Percentiles rank a stretch among this genome's conserved stretches.
These are phyloP conservation scores for Corythaixoides concolor DNA, from an alignment of 2,113 vertebrate species.

Conservation along the genomic window DNA sequence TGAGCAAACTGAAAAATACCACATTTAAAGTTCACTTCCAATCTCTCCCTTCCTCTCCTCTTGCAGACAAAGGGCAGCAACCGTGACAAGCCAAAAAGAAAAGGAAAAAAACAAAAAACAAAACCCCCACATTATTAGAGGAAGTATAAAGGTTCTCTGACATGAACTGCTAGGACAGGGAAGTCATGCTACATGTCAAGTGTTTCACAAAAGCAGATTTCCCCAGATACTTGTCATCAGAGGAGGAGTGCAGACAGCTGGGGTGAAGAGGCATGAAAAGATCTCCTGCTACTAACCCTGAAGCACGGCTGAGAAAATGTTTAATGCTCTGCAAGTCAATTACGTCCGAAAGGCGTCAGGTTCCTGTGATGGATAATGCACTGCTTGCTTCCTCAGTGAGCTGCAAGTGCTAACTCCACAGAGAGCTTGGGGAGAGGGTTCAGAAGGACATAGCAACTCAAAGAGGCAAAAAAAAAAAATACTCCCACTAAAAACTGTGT, in stretches of 20 bases:
- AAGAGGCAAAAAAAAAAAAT: background rate
- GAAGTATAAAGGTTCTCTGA: background rate
- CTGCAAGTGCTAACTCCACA: background rate
- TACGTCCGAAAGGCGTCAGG: background rate
- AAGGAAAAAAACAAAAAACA: background rate
- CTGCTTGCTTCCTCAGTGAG: rapidly evolving
- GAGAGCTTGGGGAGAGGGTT: background rate
- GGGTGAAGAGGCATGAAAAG: background rate
- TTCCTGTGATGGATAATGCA: background rate
- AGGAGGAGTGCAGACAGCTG: background rate
- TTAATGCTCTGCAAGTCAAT: background rate
- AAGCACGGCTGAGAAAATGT: background rate
- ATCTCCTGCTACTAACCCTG: background rate
- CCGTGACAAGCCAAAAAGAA: background rate
- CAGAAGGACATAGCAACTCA: background rate
- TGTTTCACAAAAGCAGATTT: background rate
- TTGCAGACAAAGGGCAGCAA: background rate
- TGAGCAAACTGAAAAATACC: background rate
- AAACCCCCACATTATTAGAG: background rate
- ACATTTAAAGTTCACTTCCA: background rate
- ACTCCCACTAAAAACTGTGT: background rate
- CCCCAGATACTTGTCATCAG: background rate
- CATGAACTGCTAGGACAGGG: background rate
- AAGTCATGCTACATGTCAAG: background rate
- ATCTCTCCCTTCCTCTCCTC: background rate